Evolutionary conservation across 2,888 invertebrate species (phyloP).

Genomic region (Cephus spinipes): DNA sequence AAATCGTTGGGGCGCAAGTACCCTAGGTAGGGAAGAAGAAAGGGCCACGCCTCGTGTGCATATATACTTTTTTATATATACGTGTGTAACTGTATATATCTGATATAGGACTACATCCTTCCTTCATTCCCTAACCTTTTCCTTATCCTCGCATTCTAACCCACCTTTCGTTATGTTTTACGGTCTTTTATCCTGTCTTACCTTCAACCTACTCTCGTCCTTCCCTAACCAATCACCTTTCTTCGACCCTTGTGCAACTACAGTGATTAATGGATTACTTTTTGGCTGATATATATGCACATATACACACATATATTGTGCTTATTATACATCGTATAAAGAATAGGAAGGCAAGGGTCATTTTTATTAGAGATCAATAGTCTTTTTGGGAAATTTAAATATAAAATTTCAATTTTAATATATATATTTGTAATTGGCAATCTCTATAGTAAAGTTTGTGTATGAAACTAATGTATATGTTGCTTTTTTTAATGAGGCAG

Average conservation of each 20-base stretch:
- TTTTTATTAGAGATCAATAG: not conserved
- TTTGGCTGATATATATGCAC: not conserved
- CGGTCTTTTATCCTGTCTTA: not conserved
- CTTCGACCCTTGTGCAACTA: not conserved
- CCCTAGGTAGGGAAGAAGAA: conserved; percentile 12
- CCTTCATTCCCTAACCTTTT: not conserved
- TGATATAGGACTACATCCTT: not conserved
- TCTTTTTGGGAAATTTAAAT: not conserved
- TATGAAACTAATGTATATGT: too few species aligned
- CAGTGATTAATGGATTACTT: not conserved
- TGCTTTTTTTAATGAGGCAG: too few species aligned
- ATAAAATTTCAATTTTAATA: not conserved
- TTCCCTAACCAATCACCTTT: not conserved
- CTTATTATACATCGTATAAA: not conserved
- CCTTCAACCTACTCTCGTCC: not conserved
- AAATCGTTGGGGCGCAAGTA: conserved; percentile 17
- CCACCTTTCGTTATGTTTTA: not conserved
- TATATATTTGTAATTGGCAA: not conserved
- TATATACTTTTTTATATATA: not conserved
- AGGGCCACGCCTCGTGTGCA: conserved; percentile 23
- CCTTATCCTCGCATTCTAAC: not conserved
- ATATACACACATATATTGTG: not conserved
- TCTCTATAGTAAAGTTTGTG: not conserved
- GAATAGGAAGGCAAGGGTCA: not conserved
- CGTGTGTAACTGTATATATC: not conserved